Evolutionary conservation across 64 coral and sea anemone genomes (phyloP).

Genomic region (Porites lutea): DNA sequence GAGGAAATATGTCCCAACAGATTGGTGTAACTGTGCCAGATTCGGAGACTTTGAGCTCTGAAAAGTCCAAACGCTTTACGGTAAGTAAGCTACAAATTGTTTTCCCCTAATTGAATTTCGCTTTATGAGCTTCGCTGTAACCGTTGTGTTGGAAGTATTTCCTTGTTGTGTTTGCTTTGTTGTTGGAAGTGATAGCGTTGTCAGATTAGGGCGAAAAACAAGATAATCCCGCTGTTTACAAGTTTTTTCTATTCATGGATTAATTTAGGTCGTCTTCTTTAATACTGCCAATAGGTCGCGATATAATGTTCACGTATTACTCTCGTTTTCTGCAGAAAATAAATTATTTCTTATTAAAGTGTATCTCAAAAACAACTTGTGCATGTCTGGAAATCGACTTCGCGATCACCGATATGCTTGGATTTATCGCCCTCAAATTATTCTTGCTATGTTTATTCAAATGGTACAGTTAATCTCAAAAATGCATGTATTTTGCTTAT

Average conservation of each 20-base stretch:
- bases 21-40: constrained; percentile 84
- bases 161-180: constrained; percentile 16
- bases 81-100: constrained; percentile 19
- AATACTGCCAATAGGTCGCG: neutral
- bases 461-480: neutral
- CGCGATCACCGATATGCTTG: neutral
- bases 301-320: too few relatives aligned
- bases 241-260: constrained; percentile 17
- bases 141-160: neutral
- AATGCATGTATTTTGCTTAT: neutral
- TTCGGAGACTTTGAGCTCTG: constrained; percentile 86
- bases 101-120: neutral
- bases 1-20: constrained; percentile 59
- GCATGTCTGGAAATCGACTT: neutral
- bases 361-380: neutral
- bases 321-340: too few relatives aligned
- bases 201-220: constrained; percentile 28
- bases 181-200: constrained; percentile 13
- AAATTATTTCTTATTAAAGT: too few relatives aligned
- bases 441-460: neutral
- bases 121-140: neutral
- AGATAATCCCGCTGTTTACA: constrained; percentile 30
- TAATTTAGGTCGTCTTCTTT: neutral
- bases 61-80: constrained; percentile 83
- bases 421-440: neutral